A percentile compares a stretch with the other conserved stretches of the same genome.
These are phyloP conservation scores for Trachythela sp. DNA, from an alignment of 64 coral and sea anemone species.

Conservation along the genomic window DNA sequence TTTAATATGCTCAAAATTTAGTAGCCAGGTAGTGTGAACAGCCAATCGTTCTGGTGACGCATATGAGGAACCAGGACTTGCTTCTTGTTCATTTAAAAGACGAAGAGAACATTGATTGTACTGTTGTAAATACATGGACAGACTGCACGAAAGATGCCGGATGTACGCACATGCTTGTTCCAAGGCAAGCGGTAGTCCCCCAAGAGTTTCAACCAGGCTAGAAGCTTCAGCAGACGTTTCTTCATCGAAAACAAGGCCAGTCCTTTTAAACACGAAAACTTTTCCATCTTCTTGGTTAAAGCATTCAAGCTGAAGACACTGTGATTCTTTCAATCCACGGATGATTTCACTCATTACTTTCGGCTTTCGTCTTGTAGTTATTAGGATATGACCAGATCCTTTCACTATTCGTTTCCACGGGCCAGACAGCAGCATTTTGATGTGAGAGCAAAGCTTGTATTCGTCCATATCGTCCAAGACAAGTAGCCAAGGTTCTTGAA, in stretches of 20 bases:
- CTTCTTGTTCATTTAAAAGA: constrained; percentile 28
- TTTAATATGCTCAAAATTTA: constrained; percentile 49
- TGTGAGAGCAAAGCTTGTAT: too few species aligned
- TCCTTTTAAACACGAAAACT: constrained; percentile 26
- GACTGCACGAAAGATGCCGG: neutral
- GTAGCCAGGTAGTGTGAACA: constrained; percentile 49
- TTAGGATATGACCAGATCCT: too few species aligned
- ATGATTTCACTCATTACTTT: neutral
- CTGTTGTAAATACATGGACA: constrained; percentile 17
- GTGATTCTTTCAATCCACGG: constrained; percentile 12
- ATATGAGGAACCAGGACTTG: constrained; percentile 6
- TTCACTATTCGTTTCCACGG: too few species aligned
- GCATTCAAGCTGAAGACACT: constrained; percentile 19
- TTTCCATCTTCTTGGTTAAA: constrained; percentile 22
- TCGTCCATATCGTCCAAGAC: too few species aligned
- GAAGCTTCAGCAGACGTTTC: neutral
- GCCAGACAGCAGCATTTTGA: too few species aligned
- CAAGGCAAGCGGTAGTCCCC: constrained; percentile 40
- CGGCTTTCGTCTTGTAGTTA: constrained; percentile 35
- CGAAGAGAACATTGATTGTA: neutral
- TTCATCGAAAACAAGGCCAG: neutral
- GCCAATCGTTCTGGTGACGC: constrained; percentile 30
- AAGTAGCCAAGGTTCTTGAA: too few species aligned
- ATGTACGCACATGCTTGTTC: constrained; percentile 58
- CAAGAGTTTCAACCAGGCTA: constrained; percentile 22